Conservation (phyloP, 2,888 invertebrate species). For the Oxyteleia sp. region DNA sequence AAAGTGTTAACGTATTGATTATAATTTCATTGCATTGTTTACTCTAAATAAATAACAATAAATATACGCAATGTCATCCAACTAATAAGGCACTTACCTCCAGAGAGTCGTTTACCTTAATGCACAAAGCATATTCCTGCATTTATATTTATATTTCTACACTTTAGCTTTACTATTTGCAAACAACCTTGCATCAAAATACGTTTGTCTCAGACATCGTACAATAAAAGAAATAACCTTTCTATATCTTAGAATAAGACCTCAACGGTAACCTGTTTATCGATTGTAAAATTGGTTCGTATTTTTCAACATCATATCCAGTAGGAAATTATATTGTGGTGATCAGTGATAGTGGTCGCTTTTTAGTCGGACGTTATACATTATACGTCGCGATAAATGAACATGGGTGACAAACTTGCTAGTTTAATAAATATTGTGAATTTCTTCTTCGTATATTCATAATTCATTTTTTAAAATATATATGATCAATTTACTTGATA, state of each 20-base stretch:
- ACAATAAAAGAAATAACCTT: not conserved
- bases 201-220: too few species aligned
- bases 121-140: too few species aligned
- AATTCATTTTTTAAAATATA: slow-evolving; percentile 42
- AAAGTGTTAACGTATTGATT: too few species aligned
- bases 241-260: not conserved
- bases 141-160: too few species aligned
- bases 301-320: slow-evolving; percentile 42
- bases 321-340: slow-evolving; percentile 10
- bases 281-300: slow-evolving; percentile 43
- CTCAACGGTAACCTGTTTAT: slow-evolving; percentile 43
- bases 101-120: too few species aligned
- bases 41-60: too few species aligned
- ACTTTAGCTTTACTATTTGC: too few species aligned
- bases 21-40: too few species aligned
- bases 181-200: too few species aligned
- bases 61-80: too few species aligned
- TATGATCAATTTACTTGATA: slow-evolving; percentile 22
- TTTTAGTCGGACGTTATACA: slow-evolving; percentile 47
- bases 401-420: slow-evolving; percentile 25
- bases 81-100: too few species aligned
- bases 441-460: slow-evolving; percentile 34
- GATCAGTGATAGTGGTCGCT: slow-evolving; percentile 46
- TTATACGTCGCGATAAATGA: slow-evolving; percentile 47
- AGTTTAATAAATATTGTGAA: slow-evolving; percentile 39